phyloP scores from a whole-genome alignment of 2,888 invertebrate species.

The Lissonota sp. region DNA sequence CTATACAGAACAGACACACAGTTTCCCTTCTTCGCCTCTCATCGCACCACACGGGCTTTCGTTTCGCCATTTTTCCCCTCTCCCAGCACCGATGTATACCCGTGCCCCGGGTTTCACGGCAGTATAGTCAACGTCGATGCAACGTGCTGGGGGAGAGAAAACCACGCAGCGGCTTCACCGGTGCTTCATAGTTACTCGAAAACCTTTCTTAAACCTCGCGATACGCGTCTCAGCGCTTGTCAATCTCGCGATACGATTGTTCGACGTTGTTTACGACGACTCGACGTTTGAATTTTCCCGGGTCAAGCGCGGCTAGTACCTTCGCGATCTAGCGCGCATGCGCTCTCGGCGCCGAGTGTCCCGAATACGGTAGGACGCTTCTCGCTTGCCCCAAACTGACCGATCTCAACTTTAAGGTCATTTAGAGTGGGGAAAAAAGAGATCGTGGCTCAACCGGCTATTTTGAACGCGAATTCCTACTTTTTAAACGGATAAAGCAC shows the following conservation, averaged over 20 bases:
- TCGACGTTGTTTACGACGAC: neutral
- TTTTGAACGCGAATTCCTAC: too few species aligned
- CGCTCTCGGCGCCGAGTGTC: neutral
- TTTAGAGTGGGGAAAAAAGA: too few species aligned
- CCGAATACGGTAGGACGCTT: too few species aligned
- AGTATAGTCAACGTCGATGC: constrained; percentile 72
- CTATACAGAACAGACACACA: constrained; percentile 14
- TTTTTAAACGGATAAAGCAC: too few species aligned
- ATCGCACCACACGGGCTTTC: constrained; percentile 56
- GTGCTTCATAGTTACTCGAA: constrained; percentile 77
- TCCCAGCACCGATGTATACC: constrained; percentile 46
- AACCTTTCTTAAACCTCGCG: constrained; percentile 71
- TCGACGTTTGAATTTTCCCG: constrained; percentile 18
- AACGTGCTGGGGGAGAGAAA: constrained; percentile 80
- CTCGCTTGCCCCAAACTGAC: too few species aligned
- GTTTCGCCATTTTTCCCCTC: constrained; percentile 78
- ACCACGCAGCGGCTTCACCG: constrained; percentile 72
- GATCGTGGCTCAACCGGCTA: too few species aligned
- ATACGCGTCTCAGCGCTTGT: constrained; percentile 7
- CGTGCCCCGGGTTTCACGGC: constrained; percentile 28
- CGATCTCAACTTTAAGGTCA: too few species aligned
- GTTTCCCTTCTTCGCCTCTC: constrained; percentile 35
- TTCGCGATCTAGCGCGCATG: constrained; percentile 17
- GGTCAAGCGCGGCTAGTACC: constrained; percentile 5
- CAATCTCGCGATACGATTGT: constrained; percentile 21